Evolutionary conservation across 1,140 invertebrate species (phyloP).

Genomic region (Bombus consobrinus): DNA sequence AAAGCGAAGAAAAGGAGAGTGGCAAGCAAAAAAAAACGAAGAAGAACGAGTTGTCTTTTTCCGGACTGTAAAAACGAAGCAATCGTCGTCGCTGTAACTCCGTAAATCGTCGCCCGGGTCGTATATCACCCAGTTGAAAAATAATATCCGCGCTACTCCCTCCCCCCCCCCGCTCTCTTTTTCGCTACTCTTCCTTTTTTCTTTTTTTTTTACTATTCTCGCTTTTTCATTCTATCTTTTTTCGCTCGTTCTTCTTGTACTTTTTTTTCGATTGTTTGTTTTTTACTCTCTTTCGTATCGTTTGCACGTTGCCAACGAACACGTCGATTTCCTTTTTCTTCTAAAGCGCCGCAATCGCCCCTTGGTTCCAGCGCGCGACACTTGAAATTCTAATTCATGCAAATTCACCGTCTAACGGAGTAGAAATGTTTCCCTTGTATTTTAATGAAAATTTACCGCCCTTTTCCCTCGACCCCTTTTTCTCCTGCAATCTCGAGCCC

Average conservation of each 20-base stretch:
- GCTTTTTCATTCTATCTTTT: background rate
- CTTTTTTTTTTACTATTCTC: background rate
- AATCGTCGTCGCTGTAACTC: conserved; percentile 64
- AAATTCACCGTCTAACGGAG: conserved; percentile 65
- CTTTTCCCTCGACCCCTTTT: background rate
- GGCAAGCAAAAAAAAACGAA: conserved; percentile 21
- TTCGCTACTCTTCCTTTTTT: background rate
- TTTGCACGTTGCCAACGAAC: conserved; percentile 19
- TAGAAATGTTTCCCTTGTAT: conserved; percentile 64
- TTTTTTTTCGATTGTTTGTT: background rate
- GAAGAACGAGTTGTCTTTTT: conserved; percentile 43
- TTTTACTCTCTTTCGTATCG: background rate
- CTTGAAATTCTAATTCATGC: conserved; percentile 69
- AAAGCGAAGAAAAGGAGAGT: conserved; percentile 10
- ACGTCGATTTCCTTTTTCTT: conserved; percentile 68
- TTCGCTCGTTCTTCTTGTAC: background rate
- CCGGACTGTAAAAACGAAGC: conserved; percentile 58
- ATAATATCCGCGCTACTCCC: conserved; percentile 58
- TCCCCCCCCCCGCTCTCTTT: background rate
- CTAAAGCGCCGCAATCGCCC: conserved; percentile 42
- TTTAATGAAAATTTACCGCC: conserved; percentile 62
- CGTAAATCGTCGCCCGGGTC: conserved; percentile 65
- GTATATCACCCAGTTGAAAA: conserved; percentile 67
- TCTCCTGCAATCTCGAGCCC: conserved; percentile 25
- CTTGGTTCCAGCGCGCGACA: conserved; percentile 51